Evolutionary conservation across 1,140 invertebrate species (phyloP).

Genomic region (Trissolcus basalis): DNA sequence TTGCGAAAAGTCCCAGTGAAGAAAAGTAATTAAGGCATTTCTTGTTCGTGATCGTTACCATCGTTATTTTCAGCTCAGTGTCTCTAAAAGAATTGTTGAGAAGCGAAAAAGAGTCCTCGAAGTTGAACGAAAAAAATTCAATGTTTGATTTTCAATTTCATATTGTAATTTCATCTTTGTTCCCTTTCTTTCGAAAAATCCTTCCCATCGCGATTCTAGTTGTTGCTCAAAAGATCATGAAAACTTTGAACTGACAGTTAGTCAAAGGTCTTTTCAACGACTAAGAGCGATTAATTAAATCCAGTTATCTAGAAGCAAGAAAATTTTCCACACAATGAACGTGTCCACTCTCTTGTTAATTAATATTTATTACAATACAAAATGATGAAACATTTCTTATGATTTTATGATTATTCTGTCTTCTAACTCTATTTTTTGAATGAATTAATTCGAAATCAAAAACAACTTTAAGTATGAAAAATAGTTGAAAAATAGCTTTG

Average conservation of each 20-base stretch:
- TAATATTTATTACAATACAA: too few species aligned
- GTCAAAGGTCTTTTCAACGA: not conserved
- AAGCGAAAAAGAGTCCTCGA: not conserved
- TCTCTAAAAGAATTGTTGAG: conserved; percentile 7
- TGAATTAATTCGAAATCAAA: too few species aligned
- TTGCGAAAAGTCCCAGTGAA: conserved; percentile 29
- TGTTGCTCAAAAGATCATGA: not conserved
- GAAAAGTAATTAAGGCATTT: conserved; percentile 52
- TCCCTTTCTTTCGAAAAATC: conserved; percentile 1
- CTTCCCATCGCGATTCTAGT: conserved; percentile 7
- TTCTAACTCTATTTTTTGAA: too few species aligned
- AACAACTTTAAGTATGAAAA: too few species aligned
- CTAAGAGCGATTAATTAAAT: conserved; percentile 38
- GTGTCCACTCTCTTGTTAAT: not conserved
- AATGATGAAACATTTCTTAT: too few species aligned
- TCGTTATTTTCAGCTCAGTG: conserved; percentile 25
- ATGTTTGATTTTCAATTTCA: conserved; percentile 23
- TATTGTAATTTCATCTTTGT: too few species aligned
- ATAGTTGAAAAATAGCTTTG: too few species aligned
- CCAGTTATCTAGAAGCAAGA: conserved; percentile 2
- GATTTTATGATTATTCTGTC: too few species aligned
- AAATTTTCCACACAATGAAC: conserved; percentile 20
- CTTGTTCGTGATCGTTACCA: conserved; percentile 40
- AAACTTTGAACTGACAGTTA: too few species aligned
- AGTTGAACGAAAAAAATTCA: conserved; percentile 9